Percentiles rank a stretch among this genome's conserved stretches.
Conservation (phyloP, 2,113 vertebrate species). For the Hippoglossus stenolepis region DNA sequence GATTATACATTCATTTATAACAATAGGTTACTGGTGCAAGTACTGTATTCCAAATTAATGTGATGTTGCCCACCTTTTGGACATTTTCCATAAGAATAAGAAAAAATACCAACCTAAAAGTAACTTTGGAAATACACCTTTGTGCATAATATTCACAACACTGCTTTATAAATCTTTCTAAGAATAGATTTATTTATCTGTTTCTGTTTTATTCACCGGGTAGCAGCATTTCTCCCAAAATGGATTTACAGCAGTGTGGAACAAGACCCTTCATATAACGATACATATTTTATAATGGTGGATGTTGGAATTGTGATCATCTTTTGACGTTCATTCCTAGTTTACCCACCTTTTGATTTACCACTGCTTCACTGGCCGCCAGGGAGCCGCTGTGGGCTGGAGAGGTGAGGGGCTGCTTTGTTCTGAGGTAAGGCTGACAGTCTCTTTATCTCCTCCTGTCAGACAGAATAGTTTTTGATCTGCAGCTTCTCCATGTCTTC, state of each 20-base stretch:
- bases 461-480: constrained; percentile 80
- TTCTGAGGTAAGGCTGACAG: constrained; percentile 74
- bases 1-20: not conserved
- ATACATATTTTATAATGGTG: constrained; percentile 43
- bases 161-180: not conserved
- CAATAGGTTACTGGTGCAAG: not conserved
- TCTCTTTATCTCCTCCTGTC: constrained; percentile 81
- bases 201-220: too few species aligned
- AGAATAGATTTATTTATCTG: not conserved
- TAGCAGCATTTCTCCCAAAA: constrained; percentile 20
- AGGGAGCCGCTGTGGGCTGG: constrained; percentile 74
- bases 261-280: constrained; percentile 24
- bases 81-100: not conserved
- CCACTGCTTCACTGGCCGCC: constrained; percentile 58
- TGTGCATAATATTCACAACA: not conserved
- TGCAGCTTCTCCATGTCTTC: constrained; percentile 67
- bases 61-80: not conserved
- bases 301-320: constrained; percentile 51
- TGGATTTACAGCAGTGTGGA: constrained; percentile 1
- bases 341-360: constrained; percentile 72
- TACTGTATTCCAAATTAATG: not conserved
- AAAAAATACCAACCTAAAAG: not conserved
- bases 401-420: constrained; percentile 78
- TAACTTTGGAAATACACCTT: not conserved
- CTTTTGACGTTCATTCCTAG: constrained; percentile 62